phyloP scores from a whole-genome alignment of 2,888 invertebrate genomes.

The Gari tellinella region DNA sequence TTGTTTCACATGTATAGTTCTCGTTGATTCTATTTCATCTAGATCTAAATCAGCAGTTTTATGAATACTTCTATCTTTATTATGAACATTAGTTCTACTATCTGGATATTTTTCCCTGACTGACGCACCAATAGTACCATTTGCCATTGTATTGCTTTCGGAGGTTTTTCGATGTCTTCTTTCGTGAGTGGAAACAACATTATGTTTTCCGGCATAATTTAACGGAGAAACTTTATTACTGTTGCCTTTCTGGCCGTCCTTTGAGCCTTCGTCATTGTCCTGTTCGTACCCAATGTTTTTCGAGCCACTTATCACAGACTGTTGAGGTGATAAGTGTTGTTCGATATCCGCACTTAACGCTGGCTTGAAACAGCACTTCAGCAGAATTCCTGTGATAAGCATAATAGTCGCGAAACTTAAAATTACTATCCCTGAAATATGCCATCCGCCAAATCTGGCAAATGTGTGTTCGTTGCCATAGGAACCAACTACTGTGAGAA shows the following conservation, averaged over 20 bases:
- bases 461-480: conserved; percentile 62
- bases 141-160: too few relatives aligned
- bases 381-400: conserved; percentile 56
- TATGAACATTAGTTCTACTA: too few relatives aligned
- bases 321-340: conserved; percentile 56
- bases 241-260: conserved; percentile 10
- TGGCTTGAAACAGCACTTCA: conserved; percentile 63
- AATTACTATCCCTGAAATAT: conserved; percentile 62
- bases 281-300: conserved; percentile 44
- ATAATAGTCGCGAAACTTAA: conserved; percentile 50
- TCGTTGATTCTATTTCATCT: too few relatives aligned
- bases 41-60: too few relatives aligned
- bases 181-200: conserved; percentile 50
- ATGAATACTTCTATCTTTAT: too few relatives aligned
- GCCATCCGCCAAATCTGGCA: conserved; percentile 62
- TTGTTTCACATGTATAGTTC: too few relatives aligned
- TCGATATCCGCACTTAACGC: conserved; percentile 60
- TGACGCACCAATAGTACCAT: too few relatives aligned
- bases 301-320: conserved; percentile 49
- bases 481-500: conserved; percentile 57
- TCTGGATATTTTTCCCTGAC: too few relatives aligned
- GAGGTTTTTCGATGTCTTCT: background rate
- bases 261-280: conserved; percentile 23
- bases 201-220: conserved; percentile 20
- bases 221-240: conserved; percentile 28